Evolutionary conservation across 1,140 invertebrate genomes (phyloP).

Genomic region (Chironomus striatipennis): DNA sequence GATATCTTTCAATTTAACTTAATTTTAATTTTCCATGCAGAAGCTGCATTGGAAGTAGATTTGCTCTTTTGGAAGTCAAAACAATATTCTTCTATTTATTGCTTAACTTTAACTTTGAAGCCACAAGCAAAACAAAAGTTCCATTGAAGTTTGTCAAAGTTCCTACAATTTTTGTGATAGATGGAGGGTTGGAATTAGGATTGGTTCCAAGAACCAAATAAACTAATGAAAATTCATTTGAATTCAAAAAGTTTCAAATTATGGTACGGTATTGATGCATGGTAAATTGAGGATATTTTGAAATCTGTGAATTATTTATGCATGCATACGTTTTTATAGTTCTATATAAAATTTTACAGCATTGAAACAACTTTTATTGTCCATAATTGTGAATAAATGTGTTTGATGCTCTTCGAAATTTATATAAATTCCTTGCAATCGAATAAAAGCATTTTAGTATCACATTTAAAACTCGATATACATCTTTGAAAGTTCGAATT

Average conservation of each 20-base stretch:
- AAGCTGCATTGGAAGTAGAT: constrained; percentile 36
- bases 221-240: background rate
- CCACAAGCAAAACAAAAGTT: constrained; percentile 7
- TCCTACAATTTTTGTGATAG: background rate
- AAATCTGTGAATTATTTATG: no score
- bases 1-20: background rate
- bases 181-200: background rate
- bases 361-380: no score
- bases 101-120: constrained; percentile 28
- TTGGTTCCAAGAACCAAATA: background rate
- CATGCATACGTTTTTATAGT: no score
- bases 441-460: no score
- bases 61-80: constrained; percentile 51
- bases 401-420: no score
- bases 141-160: background rate
- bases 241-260: background rate
- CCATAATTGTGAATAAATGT: background rate
- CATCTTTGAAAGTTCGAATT: no score
- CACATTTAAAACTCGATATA: no score
- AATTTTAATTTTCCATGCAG: background rate
- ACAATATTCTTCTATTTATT: constrained; percentile 40
- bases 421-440: no score
- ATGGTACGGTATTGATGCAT: background rate
- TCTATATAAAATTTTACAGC: background rate
- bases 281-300: no score